Conservation (phyloP, 2,888 invertebrate genomes). For the Arge pagana region DNA sequence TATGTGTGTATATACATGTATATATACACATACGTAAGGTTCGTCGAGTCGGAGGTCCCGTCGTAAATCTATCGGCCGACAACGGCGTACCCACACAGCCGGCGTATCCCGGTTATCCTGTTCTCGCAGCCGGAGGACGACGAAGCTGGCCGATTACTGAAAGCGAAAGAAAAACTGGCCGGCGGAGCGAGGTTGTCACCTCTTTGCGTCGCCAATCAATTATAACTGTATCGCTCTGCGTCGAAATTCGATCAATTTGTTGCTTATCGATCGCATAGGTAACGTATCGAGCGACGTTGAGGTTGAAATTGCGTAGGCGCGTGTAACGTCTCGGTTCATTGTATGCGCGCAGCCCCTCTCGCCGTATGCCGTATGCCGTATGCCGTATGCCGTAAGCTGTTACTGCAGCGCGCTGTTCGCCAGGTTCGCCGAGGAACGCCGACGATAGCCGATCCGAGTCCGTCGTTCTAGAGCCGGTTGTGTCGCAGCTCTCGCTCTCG, state of each 20-base stretch:
- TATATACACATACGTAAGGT: constrained; percentile 10
- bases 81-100: too few species aligned
- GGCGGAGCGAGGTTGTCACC: constrained; percentile 7
- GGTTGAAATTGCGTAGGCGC: constrained; percentile 43
- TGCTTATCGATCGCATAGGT: too few species aligned
- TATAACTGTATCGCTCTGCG: too few species aligned
- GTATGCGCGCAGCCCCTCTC: background rate
- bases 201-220: too few species aligned
- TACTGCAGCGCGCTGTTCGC: constrained; percentile 3
- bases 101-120: too few species aligned
- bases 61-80: too few species aligned
- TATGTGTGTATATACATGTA: constrained; percentile 15
- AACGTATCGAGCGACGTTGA: constrained; percentile 19
- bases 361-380: constrained; percentile 7
- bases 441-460: constrained; percentile 11
- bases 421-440: constrained; percentile 1
- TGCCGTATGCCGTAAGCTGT: constrained; percentile 11
- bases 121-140: too few species aligned
- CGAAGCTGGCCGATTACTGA: constrained; percentile 5
- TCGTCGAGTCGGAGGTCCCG: too few species aligned
- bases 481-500: constrained; percentile 12
- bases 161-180: constrained; percentile 1
- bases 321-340: constrained; percentile 30
- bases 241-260: too few species aligned
- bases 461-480: constrained; percentile 10